Conservation (phyloP, 92 coral and sea anemone genomes). For the Desmophyllum pertusum region DNA sequence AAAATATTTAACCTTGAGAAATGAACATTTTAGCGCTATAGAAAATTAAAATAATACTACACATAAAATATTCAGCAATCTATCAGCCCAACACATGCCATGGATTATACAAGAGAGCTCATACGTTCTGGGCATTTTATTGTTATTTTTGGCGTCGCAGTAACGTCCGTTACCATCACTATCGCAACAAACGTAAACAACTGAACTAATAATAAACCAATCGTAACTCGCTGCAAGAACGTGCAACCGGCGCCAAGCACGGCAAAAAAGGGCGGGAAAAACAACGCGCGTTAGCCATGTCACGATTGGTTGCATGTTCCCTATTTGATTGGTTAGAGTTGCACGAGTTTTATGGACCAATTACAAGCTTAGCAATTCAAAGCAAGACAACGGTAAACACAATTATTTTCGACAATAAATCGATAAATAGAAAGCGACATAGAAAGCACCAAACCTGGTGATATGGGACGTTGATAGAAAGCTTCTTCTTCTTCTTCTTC, state of each 20-base stretch:
- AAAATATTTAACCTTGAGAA: not conserved
- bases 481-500: constrained; percentile 19
- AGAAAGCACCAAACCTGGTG: constrained; percentile 27
- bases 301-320: not conserved
- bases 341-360: not conserved
- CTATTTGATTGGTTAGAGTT: not conserved
- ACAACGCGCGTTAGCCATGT: not conserved
- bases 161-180: no score
- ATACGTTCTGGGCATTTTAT: not conserved
- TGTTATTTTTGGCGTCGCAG: not conserved
- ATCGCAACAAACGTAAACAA: not conserved
- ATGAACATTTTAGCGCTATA: no score
- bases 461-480: not conserved
- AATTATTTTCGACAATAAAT: not conserved
- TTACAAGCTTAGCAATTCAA: not conserved
- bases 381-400: not conserved
- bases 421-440: not conserved
- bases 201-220: not conserved
- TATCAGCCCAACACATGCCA: no score
- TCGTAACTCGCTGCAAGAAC: not conserved
- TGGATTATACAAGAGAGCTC: not conserved
- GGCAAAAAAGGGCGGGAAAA: no score
- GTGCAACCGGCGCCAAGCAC: not conserved
- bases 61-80: not conserved
- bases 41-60: no score